Percentiles rank a stretch among this genome's conserved stretches.
phyloP scores from a whole-genome alignment of 1,140 invertebrate species.

The Sipha flava region DNA sequence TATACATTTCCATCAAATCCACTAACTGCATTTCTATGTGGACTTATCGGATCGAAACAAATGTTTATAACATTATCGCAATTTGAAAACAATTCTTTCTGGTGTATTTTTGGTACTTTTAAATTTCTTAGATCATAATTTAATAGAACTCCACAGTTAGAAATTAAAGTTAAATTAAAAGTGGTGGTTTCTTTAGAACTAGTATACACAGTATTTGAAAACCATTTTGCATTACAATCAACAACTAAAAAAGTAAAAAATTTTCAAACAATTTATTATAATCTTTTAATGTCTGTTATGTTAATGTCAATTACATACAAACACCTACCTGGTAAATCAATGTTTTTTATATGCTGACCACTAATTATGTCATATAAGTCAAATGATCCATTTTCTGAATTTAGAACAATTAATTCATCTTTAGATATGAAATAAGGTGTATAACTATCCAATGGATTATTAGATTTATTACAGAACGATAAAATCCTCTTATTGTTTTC shows the following conservation, averaged over 20 bases:
- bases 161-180: neutral
- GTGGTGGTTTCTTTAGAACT: neutral
- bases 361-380: neutral
- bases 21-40: neutral
- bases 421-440: constrained; percentile 5
- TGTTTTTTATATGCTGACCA: neutral
- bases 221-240: neutral
- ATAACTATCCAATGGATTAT: neutral
- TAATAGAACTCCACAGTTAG: neutral
- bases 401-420: constrained; percentile 1
- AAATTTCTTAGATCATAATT: neutral
- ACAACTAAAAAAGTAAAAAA: neutral
- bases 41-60: neutral
- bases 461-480: neutral
- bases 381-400: neutral
- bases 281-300: neutral
- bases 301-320: neutral
- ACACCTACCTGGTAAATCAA: constrained; percentile 10
- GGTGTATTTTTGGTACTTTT: neutral
- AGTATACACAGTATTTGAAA: neutral
- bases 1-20: constrained; percentile 32
- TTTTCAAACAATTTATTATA: neutral
- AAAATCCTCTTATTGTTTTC: neutral
- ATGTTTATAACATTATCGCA: neutral
- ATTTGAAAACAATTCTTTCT: neutral